A percentile compares a stretch with the other conserved stretches of the same genome.
phyloP scores from a whole-genome alignment of 1,140 invertebrate genomes.

The Condylostylus longicornis region DNA sequence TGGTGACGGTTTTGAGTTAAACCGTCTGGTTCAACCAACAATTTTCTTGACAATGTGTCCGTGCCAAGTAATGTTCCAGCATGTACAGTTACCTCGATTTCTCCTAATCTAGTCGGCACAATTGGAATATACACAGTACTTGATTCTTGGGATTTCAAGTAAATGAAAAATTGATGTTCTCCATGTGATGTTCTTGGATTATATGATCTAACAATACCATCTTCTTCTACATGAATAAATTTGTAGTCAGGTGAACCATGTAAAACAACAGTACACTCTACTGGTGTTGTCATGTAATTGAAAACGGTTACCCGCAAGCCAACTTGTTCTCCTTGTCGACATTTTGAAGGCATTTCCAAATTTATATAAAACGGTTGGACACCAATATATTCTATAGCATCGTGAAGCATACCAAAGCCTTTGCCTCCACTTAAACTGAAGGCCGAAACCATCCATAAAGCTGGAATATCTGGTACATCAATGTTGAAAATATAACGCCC shows the following conservation, averaged over 20 bases:
- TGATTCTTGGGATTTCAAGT: slow-evolving; percentile 64
- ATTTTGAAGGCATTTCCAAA: slow-evolving; percentile 75
- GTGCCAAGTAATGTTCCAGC: slow-evolving; percentile 74
- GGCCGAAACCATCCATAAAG: slow-evolving; percentile 84
- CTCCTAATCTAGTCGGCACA: slow-evolving; percentile 64
- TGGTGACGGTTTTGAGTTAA: slow-evolving; percentile 83
- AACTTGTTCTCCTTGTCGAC: slow-evolving; percentile 83
- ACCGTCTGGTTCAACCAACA: slow-evolving; percentile 82
- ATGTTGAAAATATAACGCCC: slow-evolving; percentile 73
- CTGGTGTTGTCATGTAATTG: slow-evolving; percentile 74
- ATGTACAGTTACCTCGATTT: slow-evolving; percentile 64
- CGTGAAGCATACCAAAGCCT: slow-evolving; percentile 73
- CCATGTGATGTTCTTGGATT: slow-evolving; percentile 75
- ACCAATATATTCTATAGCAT: slow-evolving; percentile 65
- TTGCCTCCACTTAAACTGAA: slow-evolving; percentile 73
- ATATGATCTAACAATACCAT: slow-evolving; percentile 72
- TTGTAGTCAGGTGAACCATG: slow-evolving; percentile 77
- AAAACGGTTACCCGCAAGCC: slow-evolving; percentile 84
- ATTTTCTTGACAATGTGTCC: slow-evolving; percentile 52
- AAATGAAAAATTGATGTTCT: slow-evolving; percentile 88
- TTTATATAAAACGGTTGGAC: slow-evolving; percentile 87
- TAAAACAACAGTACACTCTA: slow-evolving; percentile 74
- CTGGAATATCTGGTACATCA: slow-evolving; percentile 70
- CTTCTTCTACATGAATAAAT: slow-evolving; percentile 85
- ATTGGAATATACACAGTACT: slow-evolving; percentile 78